Evolutionary conservation across 2,888 invertebrate genomes (phyloP), one percentile per base, ranked within the genome.

Genomic region (Ferdinandea cuprea): DNA sequence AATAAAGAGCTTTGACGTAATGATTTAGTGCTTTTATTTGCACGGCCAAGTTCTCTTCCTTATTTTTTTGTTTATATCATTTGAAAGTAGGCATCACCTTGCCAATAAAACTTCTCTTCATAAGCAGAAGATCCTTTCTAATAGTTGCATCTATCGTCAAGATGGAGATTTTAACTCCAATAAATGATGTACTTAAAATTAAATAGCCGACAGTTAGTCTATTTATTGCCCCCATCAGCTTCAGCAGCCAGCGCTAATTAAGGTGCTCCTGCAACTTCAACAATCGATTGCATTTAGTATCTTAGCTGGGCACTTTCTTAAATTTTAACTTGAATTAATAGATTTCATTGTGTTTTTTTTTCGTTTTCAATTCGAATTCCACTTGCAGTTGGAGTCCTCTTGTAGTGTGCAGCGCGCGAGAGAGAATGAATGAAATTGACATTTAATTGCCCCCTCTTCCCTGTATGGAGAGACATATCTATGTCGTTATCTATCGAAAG

Each of bases 201-300:
- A 15, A 40, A 40, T 13, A 40, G 7, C 15, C 13, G 40, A 13
- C 40, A 40, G 48, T 19, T 17, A 4, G 19, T 21, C 21, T 46
- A 50, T 71, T 71, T 71, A 71, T 59, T 30, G 42, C 59, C 15
- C 5, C 28, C 58, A 59, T 59, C 37, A 69, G 21, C 58, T 50
- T 59, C 37, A 69, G 21, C 56, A 28, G 46, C 59, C 25, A 19
- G 40, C 9, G 59, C 50, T 52, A 61, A 59, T 71, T 71, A 71
- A 71, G 19, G 42, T 32, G 52, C 52, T 28, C 19, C n/a, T n/a
- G 40, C 52, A 44, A 44, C 25, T 59, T 48, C 79, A 61, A 61
- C 68, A 73, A 73, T 73, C 48, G 58, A 58, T 69, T 69, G 69
- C 32, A 65, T 65, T n/a, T 59, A 74, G 30, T 17, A 13, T 15